Conservation (phyloP, 2,888 invertebrate genomes). For the Zygaena filipendulae region DNA sequence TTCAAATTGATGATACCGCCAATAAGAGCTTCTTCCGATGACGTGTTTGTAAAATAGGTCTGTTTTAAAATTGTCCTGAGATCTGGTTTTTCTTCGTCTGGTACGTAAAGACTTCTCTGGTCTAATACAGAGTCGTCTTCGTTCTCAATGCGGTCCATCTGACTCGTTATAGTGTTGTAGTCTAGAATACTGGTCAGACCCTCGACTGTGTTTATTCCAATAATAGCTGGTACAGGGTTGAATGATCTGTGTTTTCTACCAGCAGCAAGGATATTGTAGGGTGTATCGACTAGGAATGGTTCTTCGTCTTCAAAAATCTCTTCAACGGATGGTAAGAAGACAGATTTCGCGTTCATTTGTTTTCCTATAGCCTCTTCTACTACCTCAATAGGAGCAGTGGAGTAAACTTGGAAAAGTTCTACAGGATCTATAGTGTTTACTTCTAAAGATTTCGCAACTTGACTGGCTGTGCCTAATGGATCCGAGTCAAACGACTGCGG, state of each 20-base stretch:
- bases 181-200: constrained; percentile 55
- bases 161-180: constrained; percentile 44
- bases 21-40: constrained; percentile 38
- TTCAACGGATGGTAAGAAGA: constrained; percentile 50
- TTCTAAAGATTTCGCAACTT: constrained; percentile 47
- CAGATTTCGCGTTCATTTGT: constrained; percentile 49
- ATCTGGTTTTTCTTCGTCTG: constrained; percentile 31
- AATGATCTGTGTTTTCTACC: constrained; percentile 27
- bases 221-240: constrained; percentile 54
- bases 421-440: constrained; percentile 31
- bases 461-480: constrained; percentile 40
- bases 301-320: constrained; percentile 40
- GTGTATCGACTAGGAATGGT: constrained; percentile 48
- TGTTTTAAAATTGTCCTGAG: constrained; percentile 35
- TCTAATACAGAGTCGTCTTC: constrained; percentile 44
- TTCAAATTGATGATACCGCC: constrained; percentile 53
- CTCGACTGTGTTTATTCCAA: constrained; percentile 66
- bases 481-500: constrained; percentile 42
- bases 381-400: constrained; percentile 30
- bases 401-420: constrained; percentile 34
- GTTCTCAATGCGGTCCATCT: constrained; percentile 43
- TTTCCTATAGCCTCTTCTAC: constrained; percentile 50
- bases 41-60: constrained; percentile 42
- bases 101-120: constrained; percentile 32
- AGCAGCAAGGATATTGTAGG: constrained; percentile 41